Conservation (phyloP, 2,888 invertebrate species). For the Dicyrtoma fusca region DNA sequence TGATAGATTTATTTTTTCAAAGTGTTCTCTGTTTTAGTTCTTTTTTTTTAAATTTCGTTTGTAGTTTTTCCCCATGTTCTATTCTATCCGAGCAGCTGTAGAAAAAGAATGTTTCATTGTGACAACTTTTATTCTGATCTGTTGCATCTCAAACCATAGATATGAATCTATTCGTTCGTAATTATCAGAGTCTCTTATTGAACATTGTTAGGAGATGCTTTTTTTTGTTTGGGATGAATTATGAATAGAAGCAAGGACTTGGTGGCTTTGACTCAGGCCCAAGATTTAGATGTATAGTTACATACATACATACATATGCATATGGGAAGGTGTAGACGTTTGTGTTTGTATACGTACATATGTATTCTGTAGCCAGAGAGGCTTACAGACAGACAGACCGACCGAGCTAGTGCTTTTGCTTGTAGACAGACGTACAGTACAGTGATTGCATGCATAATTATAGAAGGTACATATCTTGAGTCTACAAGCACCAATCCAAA, state of each 20-base stretch:
- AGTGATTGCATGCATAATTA: no score
- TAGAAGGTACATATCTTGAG: slow-evolving; percentile 1
- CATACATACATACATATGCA: no score
- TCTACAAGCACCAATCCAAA: slow-evolving; percentile 25
- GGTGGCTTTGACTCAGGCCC: neutral
- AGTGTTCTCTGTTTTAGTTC: neutral
- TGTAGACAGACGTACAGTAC: no score
- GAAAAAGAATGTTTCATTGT: no score
- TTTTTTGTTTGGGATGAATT: neutral
- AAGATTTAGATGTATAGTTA: no score
- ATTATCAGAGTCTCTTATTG: no score
- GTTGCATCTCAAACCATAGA: neutral
- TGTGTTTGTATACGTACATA: neutral
- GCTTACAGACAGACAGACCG: no score
- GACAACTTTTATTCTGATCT: neutral
- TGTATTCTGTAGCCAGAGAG: no score
- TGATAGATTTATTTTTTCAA: neutral
- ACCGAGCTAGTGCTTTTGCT: no score
- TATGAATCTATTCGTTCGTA: neutral
- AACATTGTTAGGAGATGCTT: neutral
- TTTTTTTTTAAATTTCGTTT: neutral
- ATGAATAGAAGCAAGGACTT: neutral
- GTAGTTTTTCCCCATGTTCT: neutral
- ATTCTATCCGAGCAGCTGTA: neutral
- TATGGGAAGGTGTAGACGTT: neutral